Conservation (phyloP, 2,888 invertebrate species). For the Polydrusus cervinus region DNA sequence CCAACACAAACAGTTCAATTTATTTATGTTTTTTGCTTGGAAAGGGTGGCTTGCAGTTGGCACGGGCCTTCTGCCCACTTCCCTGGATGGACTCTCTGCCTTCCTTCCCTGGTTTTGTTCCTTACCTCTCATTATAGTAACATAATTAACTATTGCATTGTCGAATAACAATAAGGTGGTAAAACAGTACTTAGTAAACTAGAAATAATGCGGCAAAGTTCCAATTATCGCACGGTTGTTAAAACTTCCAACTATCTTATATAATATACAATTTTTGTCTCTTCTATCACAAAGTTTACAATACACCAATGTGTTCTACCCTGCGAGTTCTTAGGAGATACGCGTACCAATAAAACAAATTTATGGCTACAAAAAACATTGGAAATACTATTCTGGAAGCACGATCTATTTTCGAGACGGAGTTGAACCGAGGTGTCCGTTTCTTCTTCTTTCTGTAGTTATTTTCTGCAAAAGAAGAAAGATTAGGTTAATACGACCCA, state of each 20-base stretch:
- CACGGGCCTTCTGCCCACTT: too few relatives aligned
- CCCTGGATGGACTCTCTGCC: too few relatives aligned
- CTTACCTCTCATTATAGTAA: too few relatives aligned
- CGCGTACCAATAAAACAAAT: constrained; percentile 86
- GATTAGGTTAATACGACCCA: neutral
- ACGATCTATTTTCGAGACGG: constrained; percentile 87
- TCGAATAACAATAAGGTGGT: too few relatives aligned
- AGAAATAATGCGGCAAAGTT: too few relatives aligned
- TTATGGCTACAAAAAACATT: constrained; percentile 82
- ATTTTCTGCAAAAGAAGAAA: constrained; percentile 45
- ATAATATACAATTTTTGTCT: neutral
- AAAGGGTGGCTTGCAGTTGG: too few relatives aligned
- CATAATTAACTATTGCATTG: too few relatives aligned
- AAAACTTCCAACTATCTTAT: neutral
- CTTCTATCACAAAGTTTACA: constrained; percentile 1
- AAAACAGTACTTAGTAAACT: too few relatives aligned
- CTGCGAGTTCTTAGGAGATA: constrained; percentile 74
- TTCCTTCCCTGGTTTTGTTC: too few relatives aligned
- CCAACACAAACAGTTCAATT: too few relatives aligned
- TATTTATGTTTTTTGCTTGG: too few relatives aligned
- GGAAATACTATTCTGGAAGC: constrained; percentile 86
- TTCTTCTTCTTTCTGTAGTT: constrained; percentile 68
- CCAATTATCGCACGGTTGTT: too few relatives aligned
- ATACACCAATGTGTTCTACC: neutral
- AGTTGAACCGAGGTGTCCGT: constrained; percentile 80